Evolutionary conservation across 2,888 invertebrate genomes (phyloP), one percentile per base, ranked within the genome.

Genomic region (Drosophila seclusa): DNA sequence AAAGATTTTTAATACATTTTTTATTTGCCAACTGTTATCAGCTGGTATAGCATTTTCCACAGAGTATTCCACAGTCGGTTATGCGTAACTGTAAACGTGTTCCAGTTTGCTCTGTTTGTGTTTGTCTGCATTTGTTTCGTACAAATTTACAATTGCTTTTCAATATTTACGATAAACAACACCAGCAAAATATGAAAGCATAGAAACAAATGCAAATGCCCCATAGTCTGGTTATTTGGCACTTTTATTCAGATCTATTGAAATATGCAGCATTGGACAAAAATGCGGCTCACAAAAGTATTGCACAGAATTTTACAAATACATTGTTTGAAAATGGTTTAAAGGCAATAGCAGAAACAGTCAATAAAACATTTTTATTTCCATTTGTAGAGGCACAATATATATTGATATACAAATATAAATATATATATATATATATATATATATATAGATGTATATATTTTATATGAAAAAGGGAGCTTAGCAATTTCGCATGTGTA

Each of bases 241-340:
- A 71, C 50, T 66, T 72, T n/a, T 68, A 82, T 82, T 70, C 72
- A 70, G 68, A 61, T 40, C 34, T 40, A 57, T 49, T 55, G 50
- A 57, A 73, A 59, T 68, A 71, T 72, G 45, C 45, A 50, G 52
- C 45, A 65, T 59, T 55, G 50, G 58, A 63, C 57, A 76, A 76
- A 72, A 75, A 85, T 88, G 73, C 62, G 68, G 68, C 73, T 69
- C 60, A 54, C 55, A 55, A 80, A 86, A 86, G 80, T 83, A 73
- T 90, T 88, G 72, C 68, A 82, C 45, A 78, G 58, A 34, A 73
- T 68, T 83, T 88, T 61, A 73, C 66, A 68, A 57, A 87, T 13
- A n/a, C n/a, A 27, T 29, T n/a, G 54, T 85, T 85, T 83, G 52
- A 53, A 84, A 78, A 69, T 53, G 67, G 65, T 69, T 85, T 66